Conservation (phyloP, 2,888 invertebrate genomes). For the Camponotus fellah region DNA sequence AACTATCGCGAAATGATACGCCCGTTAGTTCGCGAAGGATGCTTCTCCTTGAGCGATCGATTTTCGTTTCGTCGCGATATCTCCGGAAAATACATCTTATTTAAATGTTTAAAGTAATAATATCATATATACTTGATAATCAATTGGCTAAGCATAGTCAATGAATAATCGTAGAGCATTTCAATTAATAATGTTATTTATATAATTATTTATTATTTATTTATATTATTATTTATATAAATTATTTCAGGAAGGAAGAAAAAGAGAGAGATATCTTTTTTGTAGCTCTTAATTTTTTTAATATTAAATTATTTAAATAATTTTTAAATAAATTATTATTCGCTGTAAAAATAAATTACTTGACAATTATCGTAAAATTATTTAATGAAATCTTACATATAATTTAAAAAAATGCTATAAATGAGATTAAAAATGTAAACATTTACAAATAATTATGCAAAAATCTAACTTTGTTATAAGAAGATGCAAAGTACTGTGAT, state of each 20-base stretch:
- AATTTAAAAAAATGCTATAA: neutral
- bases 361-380: neutral
- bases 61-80: conserved; percentile 29
- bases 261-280: neutral
- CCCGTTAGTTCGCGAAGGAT: conserved; percentile 45
- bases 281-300: neutral
- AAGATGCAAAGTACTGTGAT: neutral
- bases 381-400: neutral
- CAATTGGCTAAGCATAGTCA: neutral
- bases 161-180: neutral
- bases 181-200: neutral
- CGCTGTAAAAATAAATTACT: neutral
- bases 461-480: neutral
- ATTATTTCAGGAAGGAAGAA: neutral
- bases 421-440: neutral
- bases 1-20: conserved; percentile 39
- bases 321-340: neutral
- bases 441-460: neutral
- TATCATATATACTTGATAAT: neutral
- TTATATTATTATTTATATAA: neutral
- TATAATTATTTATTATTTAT: neutral
- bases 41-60: conserved; percentile 7
- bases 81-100: conserved; percentile 1
- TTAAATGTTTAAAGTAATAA: conserved; percentile 1
- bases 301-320: neutral